A percentile compares a stretch with the other conserved stretches of the same genome.
These are phyloP conservation scores for Phodopus roborovskii DNA, from an alignment of 2,113 vertebrate species.

Conservation along the genomic window DNA sequence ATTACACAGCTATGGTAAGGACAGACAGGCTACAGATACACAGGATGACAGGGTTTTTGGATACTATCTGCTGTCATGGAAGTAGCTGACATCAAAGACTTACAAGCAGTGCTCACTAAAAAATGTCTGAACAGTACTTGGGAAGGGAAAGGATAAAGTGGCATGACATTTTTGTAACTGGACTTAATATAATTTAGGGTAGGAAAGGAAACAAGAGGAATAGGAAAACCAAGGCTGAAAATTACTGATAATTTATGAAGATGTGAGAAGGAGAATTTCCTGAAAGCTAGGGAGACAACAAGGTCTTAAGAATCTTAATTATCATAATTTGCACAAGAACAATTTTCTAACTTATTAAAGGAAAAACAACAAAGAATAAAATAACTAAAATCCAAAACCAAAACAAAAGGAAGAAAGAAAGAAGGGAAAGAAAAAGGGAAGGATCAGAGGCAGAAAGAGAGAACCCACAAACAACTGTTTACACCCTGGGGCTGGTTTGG, in stretches of 20 bases:
- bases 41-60: background rate
- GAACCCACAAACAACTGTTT: background rate
- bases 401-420: background rate
- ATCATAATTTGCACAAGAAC: slow-evolving; percentile 63
- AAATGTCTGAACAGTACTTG: background rate
- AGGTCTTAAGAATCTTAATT: slow-evolving; percentile 62
- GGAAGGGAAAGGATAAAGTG: background rate
- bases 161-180: slow-evolving; percentile 60
- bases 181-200: slow-evolving; percentile 68
- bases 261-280: background rate
- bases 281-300: background rate
- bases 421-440: background rate
- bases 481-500: background rate
- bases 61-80: background rate
- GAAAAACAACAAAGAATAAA: background rate
- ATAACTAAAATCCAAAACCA: background rate
- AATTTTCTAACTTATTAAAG: slow-evolving; percentile 66
- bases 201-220: slow-evolving; percentile 55
- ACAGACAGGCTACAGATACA: background rate
- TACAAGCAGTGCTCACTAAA: slow-evolving; percentile 57
- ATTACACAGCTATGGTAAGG: slow-evolving; percentile 38
- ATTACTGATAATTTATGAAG: slow-evolving; percentile 4
- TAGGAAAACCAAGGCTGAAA: slow-evolving; percentile 53
- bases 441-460: slow-evolving; percentile 36
- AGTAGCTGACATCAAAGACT: slow-evolving; percentile 16